Percentiles rank a stretch among this genome's conserved stretches.
phyloP scores from a whole-genome alignment of 2,797 vertebrate genomes.

The Botia kubotai region DNA sequence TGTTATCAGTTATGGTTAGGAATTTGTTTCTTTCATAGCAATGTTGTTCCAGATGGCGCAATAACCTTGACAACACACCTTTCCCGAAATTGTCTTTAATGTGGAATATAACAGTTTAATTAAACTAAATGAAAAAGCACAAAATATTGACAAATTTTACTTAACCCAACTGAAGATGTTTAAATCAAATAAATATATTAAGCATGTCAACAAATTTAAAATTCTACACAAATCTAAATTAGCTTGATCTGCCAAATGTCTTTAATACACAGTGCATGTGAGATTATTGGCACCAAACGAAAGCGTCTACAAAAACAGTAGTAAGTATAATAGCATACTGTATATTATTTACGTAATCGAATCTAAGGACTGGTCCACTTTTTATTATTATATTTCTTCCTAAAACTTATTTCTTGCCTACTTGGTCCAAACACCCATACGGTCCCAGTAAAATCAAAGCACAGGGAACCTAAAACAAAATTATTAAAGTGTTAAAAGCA shows the following conservation, averaged over 20 bases:
- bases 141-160: constrained; percentile 66
- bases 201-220: constrained; percentile 54
- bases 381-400: not conserved
- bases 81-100: no score
- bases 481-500: not conserved
- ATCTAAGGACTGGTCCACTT: constrained; percentile 44
- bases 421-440: constrained; percentile 32
- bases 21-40: no score
- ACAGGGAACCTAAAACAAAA: not conserved
- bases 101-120: constrained; percentile 13
- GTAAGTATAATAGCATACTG: not conserved
- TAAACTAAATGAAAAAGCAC: constrained; percentile 30
- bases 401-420: constrained; percentile 3
- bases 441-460: constrained; percentile 21
- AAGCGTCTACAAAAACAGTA: not conserved
- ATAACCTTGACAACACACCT: no score
- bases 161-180: constrained; percentile 76
- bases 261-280: constrained; percentile 25
- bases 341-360: constrained; percentile 13
- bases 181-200: constrained; percentile 65
- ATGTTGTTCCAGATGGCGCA: no score
- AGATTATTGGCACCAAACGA: constrained; percentile 11
- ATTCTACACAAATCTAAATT: constrained; percentile 17
- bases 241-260: not conserved
- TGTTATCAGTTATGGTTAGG: no score